A percentile compares a stretch with the other conserved stretches of the same genome.
Evolutionary conservation across 2,113 vertebrate species (phyloP).

Genomic region (Osmerus eperlanus): DNA sequence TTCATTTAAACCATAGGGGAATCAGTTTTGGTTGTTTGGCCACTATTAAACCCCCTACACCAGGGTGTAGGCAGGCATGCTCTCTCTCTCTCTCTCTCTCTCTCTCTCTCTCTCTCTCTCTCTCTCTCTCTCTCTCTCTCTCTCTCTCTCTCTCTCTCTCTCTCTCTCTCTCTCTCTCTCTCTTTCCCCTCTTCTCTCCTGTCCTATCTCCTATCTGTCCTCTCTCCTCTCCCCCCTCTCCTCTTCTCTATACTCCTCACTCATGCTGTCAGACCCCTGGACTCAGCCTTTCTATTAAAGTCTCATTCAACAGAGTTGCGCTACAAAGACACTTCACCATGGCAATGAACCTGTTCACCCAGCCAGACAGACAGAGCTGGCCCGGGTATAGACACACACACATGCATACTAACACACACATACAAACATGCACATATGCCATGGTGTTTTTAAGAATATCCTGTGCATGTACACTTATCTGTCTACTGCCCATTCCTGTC

Average conservation of each 20-base stretch:
- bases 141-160: no score
- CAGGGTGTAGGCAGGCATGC: no score
- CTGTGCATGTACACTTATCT: background rate
- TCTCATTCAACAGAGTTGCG: slow-evolving; percentile 46
- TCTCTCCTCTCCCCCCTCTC: slow-evolving; percentile 28
- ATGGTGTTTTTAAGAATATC: no score
- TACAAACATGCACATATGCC: no score
- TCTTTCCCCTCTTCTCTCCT: background rate
- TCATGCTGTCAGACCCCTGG: slow-evolving; percentile 36
- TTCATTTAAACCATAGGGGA: no score
- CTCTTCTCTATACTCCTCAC: slow-evolving; percentile 26
- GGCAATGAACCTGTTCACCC: slow-evolving; percentile 21
- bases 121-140: no score
- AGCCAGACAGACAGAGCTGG: no score
- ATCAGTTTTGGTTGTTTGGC: no score
- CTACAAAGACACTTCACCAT: slow-evolving; percentile 34
- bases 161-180: no score
- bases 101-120: background rate
- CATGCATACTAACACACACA: no score
- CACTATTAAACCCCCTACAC: no score
- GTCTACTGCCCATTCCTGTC: slow-evolving; percentile 7
- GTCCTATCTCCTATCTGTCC: slow-evolving; percentile 20
- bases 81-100: background rate
- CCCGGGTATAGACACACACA: no score
- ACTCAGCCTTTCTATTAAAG: slow-evolving; percentile 48